Conservation (phyloP, 1,140 invertebrate genomes). For the Stenopsyche tienmushanensis region DNA sequence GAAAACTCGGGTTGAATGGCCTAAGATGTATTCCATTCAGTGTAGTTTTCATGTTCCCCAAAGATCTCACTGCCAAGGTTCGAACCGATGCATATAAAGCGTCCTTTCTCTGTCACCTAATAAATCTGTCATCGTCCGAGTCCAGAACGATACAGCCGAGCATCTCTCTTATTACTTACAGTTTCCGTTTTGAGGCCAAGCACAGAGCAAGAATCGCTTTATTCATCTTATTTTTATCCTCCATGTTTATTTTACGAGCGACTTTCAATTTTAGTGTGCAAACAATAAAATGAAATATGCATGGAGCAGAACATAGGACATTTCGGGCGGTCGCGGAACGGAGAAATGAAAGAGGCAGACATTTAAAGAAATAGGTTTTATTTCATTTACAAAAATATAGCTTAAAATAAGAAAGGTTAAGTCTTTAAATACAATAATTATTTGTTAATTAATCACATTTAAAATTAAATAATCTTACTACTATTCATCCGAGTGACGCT, state of each 20-base stretch:
- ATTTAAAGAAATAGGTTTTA: not conserved
- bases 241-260: not conserved
- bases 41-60: not conserved
- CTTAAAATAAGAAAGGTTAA: not conserved
- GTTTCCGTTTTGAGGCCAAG: slow-evolving; percentile 5
- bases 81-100: not conserved
- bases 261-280: not conserved
- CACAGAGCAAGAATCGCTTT: too few species aligned
- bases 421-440: not conserved
- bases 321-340: not conserved
- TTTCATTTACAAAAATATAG: slow-evolving; percentile 9
- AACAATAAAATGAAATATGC: not conserved
- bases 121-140: slow-evolving; percentile 1
- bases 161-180: slow-evolving; percentile 5
- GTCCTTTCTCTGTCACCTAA: slow-evolving; percentile 3
- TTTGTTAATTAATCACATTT: not conserved
- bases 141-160: not conserved
- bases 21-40: too few species aligned
- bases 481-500: not conserved
- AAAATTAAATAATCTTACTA: not conserved
- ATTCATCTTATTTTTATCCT: not conserved
- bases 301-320: not conserved
- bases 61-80: slow-evolving; percentile 5
- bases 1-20: too few species aligned
- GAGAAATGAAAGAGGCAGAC: not conserved